A percentile compares a stretch with the other conserved stretches of the same genome.
phyloP scores from a whole-genome alignment of 2,888 invertebrate species.

The Leuctra nigra region DNA sequence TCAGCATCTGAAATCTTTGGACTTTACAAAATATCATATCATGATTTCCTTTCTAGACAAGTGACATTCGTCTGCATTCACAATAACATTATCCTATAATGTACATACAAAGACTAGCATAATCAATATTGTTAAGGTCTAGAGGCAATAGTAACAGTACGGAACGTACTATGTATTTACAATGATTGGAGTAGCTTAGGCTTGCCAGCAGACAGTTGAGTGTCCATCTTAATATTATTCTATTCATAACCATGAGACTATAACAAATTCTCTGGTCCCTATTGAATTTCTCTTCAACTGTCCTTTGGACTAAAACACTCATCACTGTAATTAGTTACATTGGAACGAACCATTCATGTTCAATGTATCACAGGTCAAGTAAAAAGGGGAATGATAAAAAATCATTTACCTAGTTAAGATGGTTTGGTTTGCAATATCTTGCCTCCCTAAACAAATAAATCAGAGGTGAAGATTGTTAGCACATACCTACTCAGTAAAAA shows the following conservation, averaged over 20 bases:
- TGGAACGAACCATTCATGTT: not conserved
- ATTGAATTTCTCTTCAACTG: no score
- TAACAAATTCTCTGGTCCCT: no score
- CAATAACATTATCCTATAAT: conserved; percentile 17
- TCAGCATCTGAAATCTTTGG: conserved; percentile 24
- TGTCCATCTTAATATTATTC: no score
- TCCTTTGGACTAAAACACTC: no score
- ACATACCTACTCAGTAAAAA: no score
- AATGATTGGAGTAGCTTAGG: conserved; percentile 1
- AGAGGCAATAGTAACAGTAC: not conserved
- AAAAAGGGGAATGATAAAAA: not conserved
- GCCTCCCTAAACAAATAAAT: not conserved
- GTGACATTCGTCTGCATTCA: conserved; percentile 15
- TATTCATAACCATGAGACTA: no score
- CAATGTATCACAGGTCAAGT: conserved; percentile 3
- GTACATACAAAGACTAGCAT: conserved; percentile 29
- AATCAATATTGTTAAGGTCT: conserved; percentile 17
- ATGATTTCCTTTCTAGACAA: conserved; percentile 6
- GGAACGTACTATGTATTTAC: not conserved
- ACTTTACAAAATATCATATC: conserved; percentile 25
- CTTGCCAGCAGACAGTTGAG: not conserved
- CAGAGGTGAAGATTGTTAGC: not conserved
- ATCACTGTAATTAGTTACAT: no score
- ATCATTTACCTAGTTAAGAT: not conserved
- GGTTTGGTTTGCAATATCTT: not conserved